These are phyloP conservation scores for Anolis sagrei DNA, from an alignment of 2,113 vertebrate species.

Conservation along the genomic window DNA sequence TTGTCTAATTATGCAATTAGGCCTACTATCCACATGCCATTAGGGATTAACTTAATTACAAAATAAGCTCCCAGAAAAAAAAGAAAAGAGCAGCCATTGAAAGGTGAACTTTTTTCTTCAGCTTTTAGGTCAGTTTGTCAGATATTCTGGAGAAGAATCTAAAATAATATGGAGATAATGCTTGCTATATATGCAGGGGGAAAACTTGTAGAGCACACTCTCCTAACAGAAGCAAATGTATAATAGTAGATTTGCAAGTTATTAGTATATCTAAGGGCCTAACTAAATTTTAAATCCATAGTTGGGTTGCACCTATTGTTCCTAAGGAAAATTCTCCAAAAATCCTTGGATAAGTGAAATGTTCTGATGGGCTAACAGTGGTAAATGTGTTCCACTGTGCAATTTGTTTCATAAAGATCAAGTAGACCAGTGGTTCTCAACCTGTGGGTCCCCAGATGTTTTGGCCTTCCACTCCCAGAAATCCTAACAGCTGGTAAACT, in stretches of 20 bases:
- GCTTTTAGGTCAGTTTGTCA: conserved; percentile 47
- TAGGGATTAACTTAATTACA: conserved; percentile 64
- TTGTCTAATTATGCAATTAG: conserved; percentile 69
- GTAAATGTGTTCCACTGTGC: too few species aligned
- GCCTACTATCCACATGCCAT: conserved; percentile 62
- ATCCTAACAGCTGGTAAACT: too few species aligned
- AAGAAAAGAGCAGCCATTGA: conserved; percentile 49
- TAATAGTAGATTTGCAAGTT: not conserved
- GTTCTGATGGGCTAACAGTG: too few species aligned
- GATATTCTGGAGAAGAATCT: conserved; percentile 8
- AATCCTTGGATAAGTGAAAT: too few species aligned
- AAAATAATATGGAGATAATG: not conserved
- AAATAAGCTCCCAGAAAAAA: conserved; percentile 49
- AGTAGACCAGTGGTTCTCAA: too few species aligned
- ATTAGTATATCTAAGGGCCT: not conserved
- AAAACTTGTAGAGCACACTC: not conserved
- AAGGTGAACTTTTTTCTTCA: conserved; percentile 53
- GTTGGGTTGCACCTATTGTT: not conserved
- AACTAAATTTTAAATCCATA: not conserved
- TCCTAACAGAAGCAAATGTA: not conserved
- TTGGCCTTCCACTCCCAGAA: too few species aligned
- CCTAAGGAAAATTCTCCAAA: too few species aligned
- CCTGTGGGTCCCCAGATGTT: too few species aligned
- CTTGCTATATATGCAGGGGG: not conserved
- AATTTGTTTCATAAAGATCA: too few species aligned